A percentile compares a stretch with the other conserved stretches of the same genome.
Conservation (phyloP, 2,888 invertebrate species). For the Drosophila formosana region DNA sequence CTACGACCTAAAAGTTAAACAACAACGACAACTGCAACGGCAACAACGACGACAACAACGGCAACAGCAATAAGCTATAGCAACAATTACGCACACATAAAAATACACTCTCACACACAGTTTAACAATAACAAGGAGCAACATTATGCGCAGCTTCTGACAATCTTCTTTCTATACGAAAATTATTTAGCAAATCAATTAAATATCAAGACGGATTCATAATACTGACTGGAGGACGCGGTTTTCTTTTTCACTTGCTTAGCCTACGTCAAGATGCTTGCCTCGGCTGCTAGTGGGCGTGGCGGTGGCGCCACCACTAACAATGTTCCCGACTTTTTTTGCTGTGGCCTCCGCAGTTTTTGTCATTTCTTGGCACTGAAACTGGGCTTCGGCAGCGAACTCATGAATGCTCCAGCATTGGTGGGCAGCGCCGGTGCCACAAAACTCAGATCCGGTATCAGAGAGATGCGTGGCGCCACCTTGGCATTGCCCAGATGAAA, state of each 20-base stretch:
- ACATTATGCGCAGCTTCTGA: conserved; percentile 29
- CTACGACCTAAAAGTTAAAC: conserved; percentile 41
- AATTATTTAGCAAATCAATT: conserved; percentile 40
- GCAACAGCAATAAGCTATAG: conserved; percentile 10
- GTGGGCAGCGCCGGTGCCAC: conserved; percentile 85
- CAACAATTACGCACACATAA: conserved; percentile 34
- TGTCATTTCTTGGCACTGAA: conserved; percentile 84
- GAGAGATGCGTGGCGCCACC: conserved; percentile 85
- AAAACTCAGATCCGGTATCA: conserved; percentile 87
- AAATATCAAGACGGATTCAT: conserved; percentile 77
- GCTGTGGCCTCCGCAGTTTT: conserved; percentile 75
- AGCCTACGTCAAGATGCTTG: conserved; percentile 64
- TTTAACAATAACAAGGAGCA: conserved; percentile 56
- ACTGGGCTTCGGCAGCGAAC: conserved; percentile 82
- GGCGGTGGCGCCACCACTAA: conserved; percentile 33
- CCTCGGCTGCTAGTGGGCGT: conserved; percentile 48
- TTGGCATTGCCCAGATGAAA: conserved; percentile 82
- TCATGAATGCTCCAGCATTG: conserved; percentile 83
- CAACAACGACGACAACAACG: conserved; percentile 19
- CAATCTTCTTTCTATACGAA: conserved; percentile 22
- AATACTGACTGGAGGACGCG: conserved; percentile 59
- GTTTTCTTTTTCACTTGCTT: conserved; percentile 8
- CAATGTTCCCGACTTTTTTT: conserved; percentile 34
- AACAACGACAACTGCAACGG: conserved; percentile 35
- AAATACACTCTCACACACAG: conserved; percentile 21